Evolutionary conservation across 2,888 invertebrate species (phyloP).

Genomic region (Stenoptilia bipunctidactyla): DNA sequence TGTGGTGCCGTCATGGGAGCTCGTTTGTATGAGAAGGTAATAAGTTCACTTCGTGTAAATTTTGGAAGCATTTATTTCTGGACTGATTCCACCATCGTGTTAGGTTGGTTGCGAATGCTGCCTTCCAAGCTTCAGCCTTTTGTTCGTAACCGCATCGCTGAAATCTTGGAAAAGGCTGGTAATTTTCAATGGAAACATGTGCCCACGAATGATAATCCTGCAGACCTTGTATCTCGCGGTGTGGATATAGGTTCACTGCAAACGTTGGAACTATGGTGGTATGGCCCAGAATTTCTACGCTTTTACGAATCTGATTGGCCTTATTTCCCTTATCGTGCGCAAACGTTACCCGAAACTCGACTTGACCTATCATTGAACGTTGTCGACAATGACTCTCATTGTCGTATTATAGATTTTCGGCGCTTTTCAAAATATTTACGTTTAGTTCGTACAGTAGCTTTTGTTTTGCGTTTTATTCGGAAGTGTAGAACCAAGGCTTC

Average conservation of each 20-base stretch:
- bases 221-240: conserved; percentile 13
- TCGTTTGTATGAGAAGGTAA: no score
- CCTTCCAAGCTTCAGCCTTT: no score
- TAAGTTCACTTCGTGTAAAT: background rate
- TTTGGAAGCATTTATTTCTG: conserved; percentile 1
- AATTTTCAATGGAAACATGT: conserved; percentile 5
- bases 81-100: no score
- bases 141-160: conserved; percentile 6
- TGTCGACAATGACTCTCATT: no score
- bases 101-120: no score
- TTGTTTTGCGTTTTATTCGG: conserved; percentile 13
- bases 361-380: background rate
- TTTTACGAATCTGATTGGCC: background rate
- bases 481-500: background rate
- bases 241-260: conserved; percentile 2
- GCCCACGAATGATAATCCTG: conserved; percentile 10
- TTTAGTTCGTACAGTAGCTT: conserved; percentile 12
- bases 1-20: no score
- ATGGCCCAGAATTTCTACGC: conserved; percentile 8
- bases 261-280: conserved; percentile 10
- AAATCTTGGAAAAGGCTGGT: conserved; percentile 5
- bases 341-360: background rate
- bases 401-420: conserved; percentile 5
- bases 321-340: background rate
- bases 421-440: conserved; percentile 14